Evolutionary conservation across 2,797 vertebrate species (phyloP).

Genomic region (Erithacus rubecula): DNA sequence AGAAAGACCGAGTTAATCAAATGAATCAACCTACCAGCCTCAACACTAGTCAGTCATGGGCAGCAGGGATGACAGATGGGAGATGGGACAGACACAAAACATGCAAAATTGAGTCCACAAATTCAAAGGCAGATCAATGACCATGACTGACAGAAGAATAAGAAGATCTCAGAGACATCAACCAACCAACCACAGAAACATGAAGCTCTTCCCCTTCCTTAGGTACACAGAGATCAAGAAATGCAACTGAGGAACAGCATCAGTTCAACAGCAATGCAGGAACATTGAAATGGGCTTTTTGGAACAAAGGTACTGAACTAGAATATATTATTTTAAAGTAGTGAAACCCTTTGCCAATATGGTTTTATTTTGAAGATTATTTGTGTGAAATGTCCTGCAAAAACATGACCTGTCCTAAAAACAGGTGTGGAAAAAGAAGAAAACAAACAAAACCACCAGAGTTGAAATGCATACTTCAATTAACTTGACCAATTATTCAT

Average conservation of each 20-base stretch:
- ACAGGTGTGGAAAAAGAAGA: background rate
- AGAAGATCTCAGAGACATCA: background rate
- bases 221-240: background rate
- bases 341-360: background rate
- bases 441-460: background rate
- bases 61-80: rapidly evolving
- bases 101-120: background rate
- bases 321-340: background rate
- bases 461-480: background rate
- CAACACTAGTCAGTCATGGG: background rate
- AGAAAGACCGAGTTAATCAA: background rate
- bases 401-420: background rate
- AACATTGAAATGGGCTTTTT: rapidly evolving
- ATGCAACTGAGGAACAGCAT: background rate
- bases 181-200: background rate
- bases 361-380: background rate
- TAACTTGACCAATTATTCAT: background rate
- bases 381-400: background rate
- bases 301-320: background rate
- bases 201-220: background rate
- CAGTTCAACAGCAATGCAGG: background rate
- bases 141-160: background rate
- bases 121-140: background rate
- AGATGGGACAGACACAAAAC: background rate
- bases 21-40: background rate